Conservation (phyloP, 2,113 vertebrate species). For the Bettongia penicillata region DNA sequence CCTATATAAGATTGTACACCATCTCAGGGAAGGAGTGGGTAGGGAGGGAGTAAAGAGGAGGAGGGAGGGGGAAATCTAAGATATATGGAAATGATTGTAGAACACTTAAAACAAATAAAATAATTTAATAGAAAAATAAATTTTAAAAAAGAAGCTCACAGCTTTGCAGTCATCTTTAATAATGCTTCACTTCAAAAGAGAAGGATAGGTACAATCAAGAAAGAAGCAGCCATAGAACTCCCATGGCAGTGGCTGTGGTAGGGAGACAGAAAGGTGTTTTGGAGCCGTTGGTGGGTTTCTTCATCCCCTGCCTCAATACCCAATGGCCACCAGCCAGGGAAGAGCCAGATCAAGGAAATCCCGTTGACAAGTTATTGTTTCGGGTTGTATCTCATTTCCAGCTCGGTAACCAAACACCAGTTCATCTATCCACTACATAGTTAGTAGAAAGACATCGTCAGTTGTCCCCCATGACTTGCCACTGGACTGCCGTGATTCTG, state of each 20-base stretch:
- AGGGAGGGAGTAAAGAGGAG: no score
- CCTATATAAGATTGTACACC: no score
- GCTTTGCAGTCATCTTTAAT: not conserved
- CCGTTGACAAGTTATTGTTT: no score
- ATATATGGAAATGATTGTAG: no score
- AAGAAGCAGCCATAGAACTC: no score
- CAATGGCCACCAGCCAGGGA: not conserved
- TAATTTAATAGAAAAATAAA: no score
- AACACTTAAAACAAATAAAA: no score
- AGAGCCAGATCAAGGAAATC: not conserved
- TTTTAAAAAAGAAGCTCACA: not conserved
- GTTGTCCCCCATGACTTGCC: not conserved
- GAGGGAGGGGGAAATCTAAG: no score
- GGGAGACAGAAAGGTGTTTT: not conserved
- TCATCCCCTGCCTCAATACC: not conserved
- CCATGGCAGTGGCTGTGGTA: no score
- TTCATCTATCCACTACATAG: not conserved
- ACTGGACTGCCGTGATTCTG: not conserved
- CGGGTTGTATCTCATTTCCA: no score
- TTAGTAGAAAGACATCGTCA: not conserved
- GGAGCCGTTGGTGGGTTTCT: not conserved
- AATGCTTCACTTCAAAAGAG: not conserved
- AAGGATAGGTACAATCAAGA: not conserved
- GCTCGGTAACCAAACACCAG: not conserved
- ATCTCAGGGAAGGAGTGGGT: no score